Evolutionary conservation across 1,140 invertebrate species (phyloP).

Genomic region (Brachionus sp.): DNA sequence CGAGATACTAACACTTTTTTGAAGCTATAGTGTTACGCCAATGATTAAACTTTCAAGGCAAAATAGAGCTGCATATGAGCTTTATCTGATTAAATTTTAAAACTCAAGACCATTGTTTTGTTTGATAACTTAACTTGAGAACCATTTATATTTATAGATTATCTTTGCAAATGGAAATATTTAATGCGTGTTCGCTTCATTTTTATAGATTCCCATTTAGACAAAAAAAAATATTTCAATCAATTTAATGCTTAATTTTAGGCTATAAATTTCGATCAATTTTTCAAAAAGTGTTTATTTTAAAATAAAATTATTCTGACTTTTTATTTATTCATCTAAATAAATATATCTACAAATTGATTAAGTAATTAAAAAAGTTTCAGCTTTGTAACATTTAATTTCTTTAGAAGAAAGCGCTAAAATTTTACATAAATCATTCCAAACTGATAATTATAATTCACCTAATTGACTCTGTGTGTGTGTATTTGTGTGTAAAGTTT

Average conservation of each 20-base stretch:
- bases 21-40: background rate
- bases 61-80: background rate
- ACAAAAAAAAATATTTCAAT: background rate
- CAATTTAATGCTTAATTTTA: background rate
- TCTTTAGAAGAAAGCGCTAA: background rate
- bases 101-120: background rate
- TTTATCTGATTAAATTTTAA: background rate
- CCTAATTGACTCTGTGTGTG: background rate
- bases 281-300: background rate
- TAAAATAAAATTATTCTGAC: background rate
- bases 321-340: background rate
- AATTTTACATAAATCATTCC: background rate
- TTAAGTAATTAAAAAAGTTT: background rate
- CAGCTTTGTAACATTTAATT: background rate
- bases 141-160: conserved; percentile 3
- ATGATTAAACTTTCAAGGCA: background rate
- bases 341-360: background rate
- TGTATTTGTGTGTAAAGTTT: background rate
- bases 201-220: background rate
- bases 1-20: background rate
- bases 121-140: background rate
- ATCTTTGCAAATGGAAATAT: background rate
- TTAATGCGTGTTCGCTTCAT: background rate
- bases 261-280: background rate
- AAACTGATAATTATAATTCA: background rate